phyloP scores from a whole-genome alignment of 2,888 invertebrate genomes.

The Alviniconcha strummeri region DNA sequence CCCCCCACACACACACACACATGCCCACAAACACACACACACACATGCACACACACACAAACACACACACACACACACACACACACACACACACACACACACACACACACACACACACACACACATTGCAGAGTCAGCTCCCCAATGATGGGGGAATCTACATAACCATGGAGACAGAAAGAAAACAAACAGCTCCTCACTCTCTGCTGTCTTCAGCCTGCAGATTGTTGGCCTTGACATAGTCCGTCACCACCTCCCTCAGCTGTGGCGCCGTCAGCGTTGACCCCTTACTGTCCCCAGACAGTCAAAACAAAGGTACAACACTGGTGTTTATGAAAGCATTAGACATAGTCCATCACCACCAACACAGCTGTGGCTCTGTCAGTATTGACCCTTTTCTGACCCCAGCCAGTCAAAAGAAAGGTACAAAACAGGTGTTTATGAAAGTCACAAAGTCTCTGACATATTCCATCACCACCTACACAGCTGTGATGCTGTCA shows the following conservation, averaged over 20 bases:
- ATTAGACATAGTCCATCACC: not conserved
- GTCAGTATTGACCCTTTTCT: too few relatives aligned
- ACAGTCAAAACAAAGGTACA: slow-evolving; percentile 9
- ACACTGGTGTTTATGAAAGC: not conserved
- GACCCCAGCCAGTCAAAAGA: not conserved
- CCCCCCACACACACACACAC: not conserved
- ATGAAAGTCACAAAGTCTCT: not conserved
- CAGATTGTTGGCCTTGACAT: slow-evolving; percentile 81
- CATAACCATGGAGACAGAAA: not conserved
- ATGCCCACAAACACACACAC: not conserved
- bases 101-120: not conserved
- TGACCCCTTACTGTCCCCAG: slow-evolving; percentile 77
- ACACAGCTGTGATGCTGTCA: not conserved
- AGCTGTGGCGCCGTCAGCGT: slow-evolving; percentile 80
- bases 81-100: not conserved
- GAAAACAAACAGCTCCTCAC: slow-evolving; percentile 34
- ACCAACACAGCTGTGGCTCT: not conserved
- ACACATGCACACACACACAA: not conserved
- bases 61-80: not conserved
- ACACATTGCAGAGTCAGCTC: not conserved
- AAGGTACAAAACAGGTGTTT: not conserved
- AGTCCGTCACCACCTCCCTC: slow-evolving; percentile 82
- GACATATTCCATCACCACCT: not conserved
- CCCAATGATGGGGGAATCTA: too few relatives aligned
- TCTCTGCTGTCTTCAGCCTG: slow-evolving; percentile 65